Base-by-base conservation (phyloP, 64 coral and sea anemone genomes). In the Porites lutea region DNA sequence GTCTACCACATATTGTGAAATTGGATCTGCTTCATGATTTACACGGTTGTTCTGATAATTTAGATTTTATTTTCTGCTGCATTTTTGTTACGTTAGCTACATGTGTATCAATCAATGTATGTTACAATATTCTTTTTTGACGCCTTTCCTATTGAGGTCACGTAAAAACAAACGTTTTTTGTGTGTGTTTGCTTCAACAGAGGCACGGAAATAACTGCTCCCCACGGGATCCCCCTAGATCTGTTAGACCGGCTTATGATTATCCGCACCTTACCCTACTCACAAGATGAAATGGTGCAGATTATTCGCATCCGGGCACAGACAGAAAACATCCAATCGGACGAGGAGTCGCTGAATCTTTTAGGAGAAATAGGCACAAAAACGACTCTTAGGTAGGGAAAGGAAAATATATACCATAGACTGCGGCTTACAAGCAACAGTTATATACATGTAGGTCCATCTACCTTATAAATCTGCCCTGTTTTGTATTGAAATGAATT, bases 201-300 rank as follows among this genome's bases (percentile, higher is more conserved):
- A 79, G 97, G 97, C 13, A 99, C 97, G 4, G 97, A 99, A 53
- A 87, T 99, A 47, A 86, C 82, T 1, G 95, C 97, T 0, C 97
- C 97, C 2, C 97, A 99, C 48, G 97, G 97, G 13, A 97, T 97
- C 16, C 95, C 95, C 13, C 83, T 97, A 18, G 95, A 97, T 81
- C 69, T 97, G 46, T 78, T 97, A 78, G 95, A 97, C 59, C 91
- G 95, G 47, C 92, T 97, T 16, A 89, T 97, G 88, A 97, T 97
- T 48, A 92, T 97, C 50, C 89, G 95, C 45, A 97, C 95, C 10
- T 63, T 97, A 72, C 92, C 92, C 51, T 97, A 97, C 88, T 97
- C 95, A 12, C 88, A 93, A 72, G 92, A 97, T 57, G 95, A 97
- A 76, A 93, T 97, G 75, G 92, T 97, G 19, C 95, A 97, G 67